Percentiles rank a stretch among this genome's conserved stretches.
Evolutionary conservation across 2,888 invertebrate genomes (phyloP).

Genomic region (Cynaeus angustus): DNA sequence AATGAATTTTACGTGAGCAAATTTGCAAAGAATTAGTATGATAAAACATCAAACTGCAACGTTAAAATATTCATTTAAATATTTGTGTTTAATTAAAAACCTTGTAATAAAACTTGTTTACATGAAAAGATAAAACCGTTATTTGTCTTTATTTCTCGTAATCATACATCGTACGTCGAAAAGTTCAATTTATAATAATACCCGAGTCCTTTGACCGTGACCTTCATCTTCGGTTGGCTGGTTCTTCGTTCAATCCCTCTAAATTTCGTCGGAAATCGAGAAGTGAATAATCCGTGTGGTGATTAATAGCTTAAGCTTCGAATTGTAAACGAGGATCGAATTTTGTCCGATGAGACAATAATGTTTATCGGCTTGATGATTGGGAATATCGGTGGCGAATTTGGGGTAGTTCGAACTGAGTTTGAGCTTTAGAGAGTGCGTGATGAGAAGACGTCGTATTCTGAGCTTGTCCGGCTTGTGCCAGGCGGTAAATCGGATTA

Average conservation of each 20-base stretch:
- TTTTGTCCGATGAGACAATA: slow-evolving; percentile 19
- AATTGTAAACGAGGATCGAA: slow-evolving; percentile 16
- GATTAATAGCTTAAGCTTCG: slow-evolving; percentile 13
- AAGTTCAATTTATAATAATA: not conserved
- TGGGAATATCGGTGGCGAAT: slow-evolving; percentile 37
- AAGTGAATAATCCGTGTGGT: slow-evolving; percentile 26
- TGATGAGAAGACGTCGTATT: slow-evolving; percentile 45
- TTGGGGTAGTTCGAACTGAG: slow-evolving; percentile 10
- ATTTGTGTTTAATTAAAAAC: slow-evolving; percentile 23
- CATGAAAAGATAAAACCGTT: too few species aligned
- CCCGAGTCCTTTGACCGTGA: slow-evolving; percentile 3
- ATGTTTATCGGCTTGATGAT: slow-evolving; percentile 38
- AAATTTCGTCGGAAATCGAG: slow-evolving; percentile 11
- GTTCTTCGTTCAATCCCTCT: not conserved
- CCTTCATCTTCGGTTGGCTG: slow-evolving; percentile 2
- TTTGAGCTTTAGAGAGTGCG: slow-evolving; percentile 27
- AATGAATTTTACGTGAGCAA: not conserved
- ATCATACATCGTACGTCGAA: too few species aligned
- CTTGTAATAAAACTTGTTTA: slow-evolving; percentile 4
- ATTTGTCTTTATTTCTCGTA: too few species aligned
- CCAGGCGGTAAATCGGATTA: slow-evolving; percentile 46
- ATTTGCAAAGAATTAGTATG: slow-evolving; percentile 9
- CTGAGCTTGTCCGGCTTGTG: slow-evolving; percentile 43
- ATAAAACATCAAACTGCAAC: slow-evolving; percentile 8
- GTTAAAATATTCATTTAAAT: slow-evolving; percentile 14